phyloP scores from a whole-genome alignment of 2,797 vertebrate genomes.

The Sebastes taczanowskii region DNA sequence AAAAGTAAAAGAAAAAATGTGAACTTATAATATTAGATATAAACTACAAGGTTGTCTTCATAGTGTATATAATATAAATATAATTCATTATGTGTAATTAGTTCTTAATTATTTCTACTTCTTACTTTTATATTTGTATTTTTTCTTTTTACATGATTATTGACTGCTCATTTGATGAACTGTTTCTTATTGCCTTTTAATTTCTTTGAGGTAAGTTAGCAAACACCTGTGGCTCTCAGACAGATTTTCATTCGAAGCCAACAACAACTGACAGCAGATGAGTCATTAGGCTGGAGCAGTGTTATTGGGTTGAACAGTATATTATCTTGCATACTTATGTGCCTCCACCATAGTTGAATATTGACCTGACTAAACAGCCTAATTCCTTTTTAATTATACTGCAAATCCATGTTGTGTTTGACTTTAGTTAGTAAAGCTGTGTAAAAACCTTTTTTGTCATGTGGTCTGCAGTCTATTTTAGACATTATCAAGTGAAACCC shows the following conservation, averaged over 20 bases:
- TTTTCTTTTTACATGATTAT: not conserved
- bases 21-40: not conserved
- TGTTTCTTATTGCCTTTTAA: not conserved
- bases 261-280: not conserved
- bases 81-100: not conserved
- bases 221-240: not conserved
- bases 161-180: not conserved
- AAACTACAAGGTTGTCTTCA: not conserved
- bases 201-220: not conserved
- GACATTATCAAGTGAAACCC: not conserved
- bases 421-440: not conserved
- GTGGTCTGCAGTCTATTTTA: constrained; percentile 24
- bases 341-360: not conserved
- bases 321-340: not conserved
- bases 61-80: not conserved
- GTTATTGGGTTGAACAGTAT: not conserved
- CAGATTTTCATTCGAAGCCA: not conserved
- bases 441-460: not conserved
- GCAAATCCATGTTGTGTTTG: not conserved
- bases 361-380: not conserved
- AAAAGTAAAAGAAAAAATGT: not conserved
- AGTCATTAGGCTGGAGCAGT: not conserved
- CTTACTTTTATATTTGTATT: not conserved
- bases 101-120: not conserved
- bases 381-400: not conserved